Evolutionary conservation across 2,888 invertebrate species (phyloP).

Genomic region (Pristionchus mayeri): DNA sequence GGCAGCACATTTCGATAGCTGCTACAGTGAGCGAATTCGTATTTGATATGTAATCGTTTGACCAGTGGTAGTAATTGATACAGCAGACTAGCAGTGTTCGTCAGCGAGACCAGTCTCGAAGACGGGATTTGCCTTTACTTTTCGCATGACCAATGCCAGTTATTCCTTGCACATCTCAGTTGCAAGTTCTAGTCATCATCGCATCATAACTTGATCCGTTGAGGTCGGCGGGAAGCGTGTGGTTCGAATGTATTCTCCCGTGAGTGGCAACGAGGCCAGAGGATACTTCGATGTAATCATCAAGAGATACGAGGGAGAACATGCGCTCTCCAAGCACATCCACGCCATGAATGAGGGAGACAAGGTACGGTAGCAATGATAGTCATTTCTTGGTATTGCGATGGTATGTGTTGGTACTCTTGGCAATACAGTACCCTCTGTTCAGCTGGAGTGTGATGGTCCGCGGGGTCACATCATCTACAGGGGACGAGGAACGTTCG

Average conservation of each 20-base stretch:
- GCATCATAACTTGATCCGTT: too few species aligned
- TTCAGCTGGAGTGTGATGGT: slow-evolving; percentile 86
- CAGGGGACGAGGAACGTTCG: slow-evolving; percentile 79
- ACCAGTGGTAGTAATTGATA: too few species aligned
- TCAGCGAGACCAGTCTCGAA: too few species aligned
- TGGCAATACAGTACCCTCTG: not conserved
- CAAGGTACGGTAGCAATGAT: slow-evolving; percentile 21
- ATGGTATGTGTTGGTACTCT: too few species aligned
- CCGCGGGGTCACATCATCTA: slow-evolving; percentile 92
- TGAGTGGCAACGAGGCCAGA: slow-evolving; percentile 92
- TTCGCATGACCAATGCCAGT: too few species aligned
- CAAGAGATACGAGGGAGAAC: slow-evolving; percentile 40
- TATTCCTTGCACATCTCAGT: too few species aligned
- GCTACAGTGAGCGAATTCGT: not conserved
- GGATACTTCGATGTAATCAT: slow-evolving; percentile 87
- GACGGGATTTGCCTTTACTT: too few species aligned
- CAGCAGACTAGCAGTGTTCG: too few species aligned
- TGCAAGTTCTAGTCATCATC: too few species aligned
- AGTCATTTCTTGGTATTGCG: too few species aligned
- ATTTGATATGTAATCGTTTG: too few species aligned
- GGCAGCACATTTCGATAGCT: slow-evolving; percentile 35
- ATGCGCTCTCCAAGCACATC: slow-evolving; percentile 51
- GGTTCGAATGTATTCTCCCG: slow-evolving; percentile 96
- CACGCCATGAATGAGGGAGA: slow-evolving; percentile 45
- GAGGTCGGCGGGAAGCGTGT: slow-evolving; percentile 87